Conservation (phyloP, 2,797 vertebrate species). For the Sus cebifrons region DNA sequence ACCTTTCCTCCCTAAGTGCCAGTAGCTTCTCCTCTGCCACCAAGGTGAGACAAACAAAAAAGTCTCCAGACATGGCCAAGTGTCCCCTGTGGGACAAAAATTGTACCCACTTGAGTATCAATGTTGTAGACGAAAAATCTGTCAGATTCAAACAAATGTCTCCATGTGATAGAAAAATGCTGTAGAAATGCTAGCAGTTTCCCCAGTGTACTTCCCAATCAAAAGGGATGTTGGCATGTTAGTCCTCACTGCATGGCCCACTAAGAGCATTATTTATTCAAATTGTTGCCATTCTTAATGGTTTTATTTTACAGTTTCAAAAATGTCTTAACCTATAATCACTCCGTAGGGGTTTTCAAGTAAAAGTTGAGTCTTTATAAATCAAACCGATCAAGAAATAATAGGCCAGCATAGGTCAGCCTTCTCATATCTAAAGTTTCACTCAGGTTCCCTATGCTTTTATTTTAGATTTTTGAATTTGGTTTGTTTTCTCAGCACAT, state of each 20-base stretch:
- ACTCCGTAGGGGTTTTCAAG: conserved; percentile 37
- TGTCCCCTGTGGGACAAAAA: not conserved
- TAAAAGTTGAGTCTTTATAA: conserved; percentile 68
- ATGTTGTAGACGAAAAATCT: not conserved
- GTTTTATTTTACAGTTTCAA: conserved; percentile 66
- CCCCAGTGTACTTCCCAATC: not conserved
- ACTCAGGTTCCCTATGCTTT: not conserved
- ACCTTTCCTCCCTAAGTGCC: not conserved
- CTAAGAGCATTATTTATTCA: conserved; percentile 45
- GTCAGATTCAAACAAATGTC: not conserved
- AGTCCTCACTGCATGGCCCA: not conserved
- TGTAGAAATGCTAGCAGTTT: not conserved
- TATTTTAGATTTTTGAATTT: conserved; percentile 71
- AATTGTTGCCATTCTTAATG: conserved; percentile 50
- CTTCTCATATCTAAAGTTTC: conserved; percentile 66
- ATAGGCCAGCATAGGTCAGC: conserved; percentile 65
- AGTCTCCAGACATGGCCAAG: not conserved
- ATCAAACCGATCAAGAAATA: conserved; percentile 74
- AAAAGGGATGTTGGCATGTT: not conserved
- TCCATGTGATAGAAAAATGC: not conserved
- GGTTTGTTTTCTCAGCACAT: conserved; percentile 57
- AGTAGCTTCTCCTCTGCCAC: fast-evolving
- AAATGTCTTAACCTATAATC: conserved; percentile 67
- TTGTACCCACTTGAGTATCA: not conserved
- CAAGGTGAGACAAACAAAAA: not conserved